Evolutionary conservation across 2,888 invertebrate genomes (phyloP).

Genomic region (Meta bourneti): DNA sequence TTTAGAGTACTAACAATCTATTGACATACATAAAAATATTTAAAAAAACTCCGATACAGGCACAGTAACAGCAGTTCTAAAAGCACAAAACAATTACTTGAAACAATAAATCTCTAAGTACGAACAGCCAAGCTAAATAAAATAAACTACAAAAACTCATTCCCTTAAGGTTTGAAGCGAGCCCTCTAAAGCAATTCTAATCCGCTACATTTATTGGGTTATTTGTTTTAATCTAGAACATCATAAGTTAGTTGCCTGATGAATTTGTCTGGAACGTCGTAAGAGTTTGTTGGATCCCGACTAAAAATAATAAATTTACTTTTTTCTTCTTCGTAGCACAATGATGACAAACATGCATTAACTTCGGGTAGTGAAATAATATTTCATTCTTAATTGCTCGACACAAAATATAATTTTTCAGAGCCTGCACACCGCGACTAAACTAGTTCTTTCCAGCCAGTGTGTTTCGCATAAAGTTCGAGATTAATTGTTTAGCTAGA

Average conservation of each 20-base stretch:
- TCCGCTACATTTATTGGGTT: background rate
- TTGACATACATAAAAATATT: background rate
- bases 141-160: background rate
- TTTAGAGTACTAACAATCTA: background rate
- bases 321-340: background rate
- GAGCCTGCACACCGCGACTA: background rate
- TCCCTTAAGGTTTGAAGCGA: background rate
- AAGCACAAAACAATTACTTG: background rate
- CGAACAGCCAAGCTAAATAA: background rate
- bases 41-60: too few relatives aligned
- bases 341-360: conserved; percentile 1
- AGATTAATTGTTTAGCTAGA: conserved; percentile 48
- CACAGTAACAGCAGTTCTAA: background rate
- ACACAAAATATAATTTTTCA: conserved; percentile 41
- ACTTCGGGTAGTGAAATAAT: conserved; percentile 27
- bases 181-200: background rate
- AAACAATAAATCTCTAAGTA: background rate
- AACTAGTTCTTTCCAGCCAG: background rate
- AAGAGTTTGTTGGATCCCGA: background rate
- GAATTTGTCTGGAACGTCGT: background rate
- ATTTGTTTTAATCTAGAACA: background rate
- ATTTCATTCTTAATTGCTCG: conserved; percentile 51
- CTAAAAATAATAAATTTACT: background rate
- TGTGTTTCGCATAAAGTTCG: background rate
- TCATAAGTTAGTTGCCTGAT: background rate